phyloP scores from a whole-genome alignment of 2,888 invertebrate genomes.

The Gastracanthus pulcherrimus region DNA sequence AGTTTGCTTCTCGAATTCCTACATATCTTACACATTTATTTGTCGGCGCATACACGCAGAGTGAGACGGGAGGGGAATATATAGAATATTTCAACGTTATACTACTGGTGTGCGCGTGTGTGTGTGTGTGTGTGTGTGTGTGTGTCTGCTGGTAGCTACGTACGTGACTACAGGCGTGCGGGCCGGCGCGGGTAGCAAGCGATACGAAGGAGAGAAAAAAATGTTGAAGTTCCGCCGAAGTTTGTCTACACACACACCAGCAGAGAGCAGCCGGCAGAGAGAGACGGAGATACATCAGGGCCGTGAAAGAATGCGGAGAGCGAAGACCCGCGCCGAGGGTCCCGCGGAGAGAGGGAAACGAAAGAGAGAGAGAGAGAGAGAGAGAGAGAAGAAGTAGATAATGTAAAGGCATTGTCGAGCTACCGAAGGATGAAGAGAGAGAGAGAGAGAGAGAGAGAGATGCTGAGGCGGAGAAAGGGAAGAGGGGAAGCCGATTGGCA shows the following conservation, averaged over 20 bases:
- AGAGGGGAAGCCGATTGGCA: slow-evolving; percentile 30
- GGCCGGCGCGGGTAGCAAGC: not conserved
- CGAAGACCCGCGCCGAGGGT: slow-evolving; percentile 2
- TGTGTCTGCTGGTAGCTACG: too few species aligned
- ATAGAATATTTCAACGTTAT: too few species aligned
- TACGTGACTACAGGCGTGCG: too few species aligned
- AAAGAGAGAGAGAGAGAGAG: not conserved
- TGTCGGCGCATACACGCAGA: too few species aligned
- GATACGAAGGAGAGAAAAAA: not conserved
- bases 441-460: not conserved
- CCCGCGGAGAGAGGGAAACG: not conserved
- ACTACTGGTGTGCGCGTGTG: too few species aligned
- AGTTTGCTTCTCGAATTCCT: too few species aligned
- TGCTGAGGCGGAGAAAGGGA: not conserved
- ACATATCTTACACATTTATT: too few species aligned
- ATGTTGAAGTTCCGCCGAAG: slow-evolving; percentile 18
- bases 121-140: too few species aligned
- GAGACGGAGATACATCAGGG: not conserved
- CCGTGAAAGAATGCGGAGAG: slow-evolving; percentile 19
- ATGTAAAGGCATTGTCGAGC: not conserved
- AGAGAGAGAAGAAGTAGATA: slow-evolving; percentile 23
- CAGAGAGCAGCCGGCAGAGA: too few species aligned
- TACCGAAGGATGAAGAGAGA: slow-evolving; percentile 31
- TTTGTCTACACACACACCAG: too few species aligned
- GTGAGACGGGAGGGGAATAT: too few species aligned